A percentile compares a stretch with the other conserved stretches of the same genome.
phyloP scores from a whole-genome alignment of 2,113 vertebrate species.

The Illadopsis cleaveri region DNA sequence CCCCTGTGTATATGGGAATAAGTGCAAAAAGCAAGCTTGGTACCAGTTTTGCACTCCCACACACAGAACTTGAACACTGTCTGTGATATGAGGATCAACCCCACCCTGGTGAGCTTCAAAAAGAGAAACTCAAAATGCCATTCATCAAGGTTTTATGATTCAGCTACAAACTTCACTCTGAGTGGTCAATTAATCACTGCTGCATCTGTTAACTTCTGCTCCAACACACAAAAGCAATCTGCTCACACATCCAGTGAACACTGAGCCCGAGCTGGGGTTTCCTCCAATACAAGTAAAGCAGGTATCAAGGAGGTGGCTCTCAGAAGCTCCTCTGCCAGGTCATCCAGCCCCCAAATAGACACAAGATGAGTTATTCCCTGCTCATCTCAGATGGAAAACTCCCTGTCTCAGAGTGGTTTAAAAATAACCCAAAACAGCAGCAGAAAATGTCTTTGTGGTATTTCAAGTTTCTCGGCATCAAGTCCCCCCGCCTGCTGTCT shows the following conservation, averaged over 20 bases:
- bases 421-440: conserved; percentile 39
- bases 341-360: not conserved
- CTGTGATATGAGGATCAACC: not conserved
- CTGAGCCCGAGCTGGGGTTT: not conserved
- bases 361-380: not conserved
- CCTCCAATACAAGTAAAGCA: not conserved
- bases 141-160: not conserved
- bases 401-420: not conserved
- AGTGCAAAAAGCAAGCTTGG: not conserved
- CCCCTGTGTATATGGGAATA: rapidly evolving
- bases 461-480: not conserved
- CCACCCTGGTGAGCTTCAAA: not conserved
- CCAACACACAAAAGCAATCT: not conserved
- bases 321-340: not conserved
- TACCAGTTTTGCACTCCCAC: not conserved
- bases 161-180: not conserved
- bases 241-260: not conserved
- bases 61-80: rapidly evolving
- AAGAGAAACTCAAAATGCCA: not conserved
- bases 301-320: not conserved
- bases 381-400: not conserved
- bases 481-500: not conserved
- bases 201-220: not conserved
- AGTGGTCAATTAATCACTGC: not conserved
- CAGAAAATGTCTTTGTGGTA: not conserved